These are phyloP conservation scores for Chesias legatella DNA, from an alignment of 2,888 invertebrate genomes.

Conservation along the genomic window DNA sequence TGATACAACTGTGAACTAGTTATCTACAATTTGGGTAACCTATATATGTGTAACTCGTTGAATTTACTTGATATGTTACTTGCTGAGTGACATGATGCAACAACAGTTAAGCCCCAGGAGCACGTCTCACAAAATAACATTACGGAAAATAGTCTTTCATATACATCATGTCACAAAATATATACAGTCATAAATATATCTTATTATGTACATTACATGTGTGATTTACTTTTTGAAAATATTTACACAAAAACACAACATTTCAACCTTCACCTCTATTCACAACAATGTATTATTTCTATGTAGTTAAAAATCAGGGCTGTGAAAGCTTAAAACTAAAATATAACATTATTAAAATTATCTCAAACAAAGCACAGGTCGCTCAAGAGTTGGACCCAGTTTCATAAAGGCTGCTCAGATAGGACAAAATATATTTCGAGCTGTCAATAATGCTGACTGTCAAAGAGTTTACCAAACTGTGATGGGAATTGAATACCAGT, in stretches of 20 bases:
- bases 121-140: slow-evolving; percentile 46
- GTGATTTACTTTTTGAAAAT: slow-evolving; percentile 54
- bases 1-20: slow-evolving; percentile 35
- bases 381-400: not conserved
- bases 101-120: slow-evolving; percentile 62
- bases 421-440: too few relatives aligned
- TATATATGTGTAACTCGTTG: slow-evolving; percentile 40
- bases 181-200: slow-evolving; percentile 67
- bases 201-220: slow-evolving; percentile 72
- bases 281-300: slow-evolving; percentile 51
- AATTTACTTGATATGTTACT: slow-evolving; percentile 65
- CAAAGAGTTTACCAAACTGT: slow-evolving; percentile 2
- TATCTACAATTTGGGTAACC: slow-evolving; percentile 39
- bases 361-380: slow-evolving; percentile 10
- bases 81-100: slow-evolving; percentile 67
- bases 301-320: slow-evolving; percentile 56
- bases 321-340: slow-evolving; percentile 54
- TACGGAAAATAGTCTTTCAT: slow-evolving; percentile 62
- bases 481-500: too few relatives aligned
- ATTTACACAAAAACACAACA: slow-evolving; percentile 73
- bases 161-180: slow-evolving; percentile 76
- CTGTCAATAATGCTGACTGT: slow-evolving; percentile 6
- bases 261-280: slow-evolving; percentile 60
- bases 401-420: not conserved
- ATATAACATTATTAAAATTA: slow-evolving; percentile 29